Evolutionary conservation across 2,888 invertebrate species (phyloP), one percentile per base, ranked within the genome.

Genomic region (Hermodice carunculata): DNA sequence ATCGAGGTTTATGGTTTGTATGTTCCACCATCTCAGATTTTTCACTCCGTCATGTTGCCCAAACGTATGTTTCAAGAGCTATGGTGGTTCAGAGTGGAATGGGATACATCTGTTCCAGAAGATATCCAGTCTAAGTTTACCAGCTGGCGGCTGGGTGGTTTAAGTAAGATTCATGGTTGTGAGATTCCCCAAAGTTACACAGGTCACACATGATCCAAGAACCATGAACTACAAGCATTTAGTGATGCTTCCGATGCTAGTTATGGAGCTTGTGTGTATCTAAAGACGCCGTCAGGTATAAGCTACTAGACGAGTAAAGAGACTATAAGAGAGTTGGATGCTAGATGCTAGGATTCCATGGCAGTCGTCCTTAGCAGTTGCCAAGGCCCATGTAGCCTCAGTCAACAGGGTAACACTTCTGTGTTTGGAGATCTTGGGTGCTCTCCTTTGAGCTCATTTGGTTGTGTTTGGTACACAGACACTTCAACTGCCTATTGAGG

Each of bases 301-400:
- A 54, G 53, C 19, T 8, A 14, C 37, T 14, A 14, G 37, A 17
- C n/a, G n/a, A n/a, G n/a, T n/a, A n/a, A n/a, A n/a, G n/a, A n/a
- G n/a, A n/a, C n/a, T n/a, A n/a, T n/a, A 37, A 37, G 37, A 37
- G n/a, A n/a, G n/a, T n/a, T n/a, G n/a, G n/a, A n/a, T n/a, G n/a
- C n/a, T n/a, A n/a, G n/a, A n/a, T n/a, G n/a, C n/a, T n/a, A n/a
- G n/a, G n/a, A n/a, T n/a, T n/a, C n/a, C 26, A 22, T 24, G n/a
- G 3, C 17, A 44, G n/a, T 26, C 43, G 6, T 52, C 60, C 11
- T 44, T 64, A 14, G 53, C 61, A 1, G 52, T 62, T 28, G 32
- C 62, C 3, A 75, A 75, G 63, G 59, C 69, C 11, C 43, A 69
- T 28, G 73, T 76, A 1, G 73, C 77, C 8, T 74, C 75, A 28